Percentiles rank a stretch among this genome's conserved stretches.
phyloP scores from a whole-genome alignment of 2,888 invertebrate genomes.

The Pilophorus perplexus region DNA sequence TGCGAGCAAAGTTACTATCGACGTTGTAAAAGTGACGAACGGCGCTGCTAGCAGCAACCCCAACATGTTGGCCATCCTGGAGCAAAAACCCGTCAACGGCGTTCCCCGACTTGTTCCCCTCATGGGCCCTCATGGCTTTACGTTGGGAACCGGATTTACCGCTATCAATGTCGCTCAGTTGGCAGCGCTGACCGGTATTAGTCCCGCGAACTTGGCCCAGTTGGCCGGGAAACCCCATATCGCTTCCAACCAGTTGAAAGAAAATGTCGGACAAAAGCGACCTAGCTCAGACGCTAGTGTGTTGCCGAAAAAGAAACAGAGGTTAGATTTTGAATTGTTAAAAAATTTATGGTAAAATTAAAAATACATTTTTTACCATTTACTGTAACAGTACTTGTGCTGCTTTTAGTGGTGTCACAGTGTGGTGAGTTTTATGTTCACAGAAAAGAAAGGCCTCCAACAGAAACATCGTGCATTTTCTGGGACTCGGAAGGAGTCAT shows the following conservation, averaged over 20 bases:
- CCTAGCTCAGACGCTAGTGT: background rate
- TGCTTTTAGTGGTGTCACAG: background rate
- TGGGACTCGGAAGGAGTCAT: constrained; percentile 30
- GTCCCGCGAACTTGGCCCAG: constrained; percentile 1
- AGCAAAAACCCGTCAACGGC: constrained; percentile 2
- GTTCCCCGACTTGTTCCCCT: background rate
- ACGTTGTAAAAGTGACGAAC: constrained; percentile 1
- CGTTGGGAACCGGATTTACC: background rate
- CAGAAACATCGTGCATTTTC: constrained; percentile 14
- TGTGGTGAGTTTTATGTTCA: background rate
- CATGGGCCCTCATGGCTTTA: constrained; percentile 7
- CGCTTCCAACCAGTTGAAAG: too few relatives aligned
- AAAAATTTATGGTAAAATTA: too few relatives aligned
- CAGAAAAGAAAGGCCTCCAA: background rate
- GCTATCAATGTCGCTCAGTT: constrained; percentile 3
- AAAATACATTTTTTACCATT: too few relatives aligned
- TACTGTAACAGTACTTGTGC: too few relatives aligned
- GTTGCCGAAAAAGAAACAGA: constrained; percentile 19
- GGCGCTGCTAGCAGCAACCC: background rate
- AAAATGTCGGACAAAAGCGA: too few relatives aligned
- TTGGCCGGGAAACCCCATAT: too few relatives aligned
- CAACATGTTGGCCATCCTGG: constrained; percentile 17
- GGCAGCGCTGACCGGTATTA: background rate
- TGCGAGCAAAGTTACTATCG: background rate
- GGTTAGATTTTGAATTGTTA: too few relatives aligned